Evolutionary conservation across 2,113 vertebrate species (phyloP).

Genomic region (Corythoichthys intestinalis): DNA sequence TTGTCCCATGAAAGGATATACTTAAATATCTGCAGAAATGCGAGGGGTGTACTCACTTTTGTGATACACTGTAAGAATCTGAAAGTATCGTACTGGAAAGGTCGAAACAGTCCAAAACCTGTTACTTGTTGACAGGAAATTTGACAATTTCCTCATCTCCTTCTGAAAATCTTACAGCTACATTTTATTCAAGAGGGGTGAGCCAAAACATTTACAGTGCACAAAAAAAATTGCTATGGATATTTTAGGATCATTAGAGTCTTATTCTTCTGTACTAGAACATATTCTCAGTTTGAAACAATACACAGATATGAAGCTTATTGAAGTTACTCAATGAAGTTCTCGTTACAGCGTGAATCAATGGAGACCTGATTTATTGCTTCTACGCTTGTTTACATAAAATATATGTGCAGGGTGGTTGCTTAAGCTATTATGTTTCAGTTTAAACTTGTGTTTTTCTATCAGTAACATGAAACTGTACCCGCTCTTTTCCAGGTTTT

Average conservation of each 20-base stretch:
- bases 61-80: not conserved
- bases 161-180: not conserved
- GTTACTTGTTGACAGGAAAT: not conserved
- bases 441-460: conserved; percentile 17
- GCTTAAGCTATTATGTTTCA: conserved; percentile 16
- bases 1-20: too few species aligned
- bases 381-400: conserved; percentile 1
- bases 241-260: conserved; percentile 9
- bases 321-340: not conserved
- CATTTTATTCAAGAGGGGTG: not conserved
- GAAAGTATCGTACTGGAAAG: not conserved
- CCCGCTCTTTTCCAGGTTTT: conserved; percentile 46
- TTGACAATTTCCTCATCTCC: conserved; percentile 4
- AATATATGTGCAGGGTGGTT: conserved; percentile 18
- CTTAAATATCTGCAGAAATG: too few species aligned
- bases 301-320: not conserved
- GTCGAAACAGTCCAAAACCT: not conserved
- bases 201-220: not conserved
- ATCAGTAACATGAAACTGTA: conserved; percentile 42
- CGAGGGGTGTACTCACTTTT: too few species aligned
- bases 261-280: not conserved
- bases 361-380: not conserved
- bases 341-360: not conserved
- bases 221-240: conserved; percentile 10
- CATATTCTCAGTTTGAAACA: not conserved